phyloP scores from a whole-genome alignment of 1,140 invertebrate species.

The Lepidotrigona ventralis region DNA sequence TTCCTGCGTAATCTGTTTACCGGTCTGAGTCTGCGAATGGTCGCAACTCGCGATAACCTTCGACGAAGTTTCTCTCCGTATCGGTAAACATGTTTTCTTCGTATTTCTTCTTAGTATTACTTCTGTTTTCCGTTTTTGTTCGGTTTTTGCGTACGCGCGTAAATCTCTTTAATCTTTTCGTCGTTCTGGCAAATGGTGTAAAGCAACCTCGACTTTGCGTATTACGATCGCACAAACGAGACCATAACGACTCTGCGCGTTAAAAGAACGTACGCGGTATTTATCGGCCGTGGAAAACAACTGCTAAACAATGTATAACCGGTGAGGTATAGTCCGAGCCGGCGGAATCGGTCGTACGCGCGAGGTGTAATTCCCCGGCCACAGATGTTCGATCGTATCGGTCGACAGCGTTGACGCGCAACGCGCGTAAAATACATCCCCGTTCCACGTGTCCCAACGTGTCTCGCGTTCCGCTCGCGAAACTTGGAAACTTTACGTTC shows the following conservation, averaged over 20 bases:
- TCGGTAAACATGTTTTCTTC: too few relatives aligned
- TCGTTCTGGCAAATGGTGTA: too few relatives aligned
- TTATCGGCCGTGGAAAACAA: background rate
- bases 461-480: background rate
- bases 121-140: background rate
- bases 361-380: background rate
- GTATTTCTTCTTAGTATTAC: too few relatives aligned
- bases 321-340: background rate
- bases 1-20: background rate
- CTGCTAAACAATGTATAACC: background rate
- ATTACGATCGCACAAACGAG: too few relatives aligned
- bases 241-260: background rate
- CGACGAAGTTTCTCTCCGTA: background rate
- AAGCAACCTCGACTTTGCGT: background rate
- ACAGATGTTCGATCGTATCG: conserved; percentile 20
- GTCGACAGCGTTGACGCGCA: background rate
- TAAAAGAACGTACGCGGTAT: background rate
- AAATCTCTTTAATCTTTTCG: background rate
- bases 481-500: background rate
- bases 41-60: background rate
- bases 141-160: background rate
- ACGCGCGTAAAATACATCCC: conserved; percentile 7
- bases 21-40: too few relatives aligned
- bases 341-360: background rate
- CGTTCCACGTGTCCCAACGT: background rate